A percentile compares a stretch with the other conserved stretches of the same genome.
These are phyloP conservation scores for Ips nitidus DNA, from an alignment of 1,140 invertebrate genomes.

Conservation along the genomic window DNA sequence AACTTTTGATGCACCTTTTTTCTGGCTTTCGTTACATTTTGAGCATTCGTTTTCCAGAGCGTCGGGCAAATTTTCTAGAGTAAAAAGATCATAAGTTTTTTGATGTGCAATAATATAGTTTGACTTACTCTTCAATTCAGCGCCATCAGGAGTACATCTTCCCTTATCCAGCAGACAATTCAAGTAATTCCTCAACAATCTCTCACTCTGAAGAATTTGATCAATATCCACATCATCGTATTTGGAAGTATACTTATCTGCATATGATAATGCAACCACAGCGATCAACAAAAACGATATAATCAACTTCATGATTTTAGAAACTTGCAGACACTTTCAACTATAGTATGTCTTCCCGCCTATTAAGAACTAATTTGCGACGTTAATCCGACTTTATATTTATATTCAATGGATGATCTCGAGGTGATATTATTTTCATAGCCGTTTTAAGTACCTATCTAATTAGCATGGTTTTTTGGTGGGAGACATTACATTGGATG, in stretches of 20 bases:
- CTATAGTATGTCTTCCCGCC: too few species aligned
- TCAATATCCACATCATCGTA: constrained; percentile 72
- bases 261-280: not conserved
- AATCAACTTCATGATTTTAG: not conserved
- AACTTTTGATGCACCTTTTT: constrained; percentile 61
- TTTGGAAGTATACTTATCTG: constrained; percentile 64
- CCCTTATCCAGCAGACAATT: constrained; percentile 68
- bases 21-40: constrained; percentile 65
- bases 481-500: too few species aligned
- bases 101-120: not conserved
- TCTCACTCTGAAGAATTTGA: constrained; percentile 65
- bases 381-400: too few species aligned
- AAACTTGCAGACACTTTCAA: too few species aligned
- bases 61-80: constrained; percentile 57
- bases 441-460: too few species aligned
- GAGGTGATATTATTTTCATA: too few species aligned
- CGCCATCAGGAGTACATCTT: constrained; percentile 68
- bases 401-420: too few species aligned
- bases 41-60: constrained; percentile 64
- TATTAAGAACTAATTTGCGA: too few species aligned
- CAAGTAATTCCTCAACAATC: constrained; percentile 64
- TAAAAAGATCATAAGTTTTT: not conserved
- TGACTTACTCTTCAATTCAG: constrained; percentile 67
- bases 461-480: too few species aligned
- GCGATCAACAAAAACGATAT: not conserved